Percentiles rank a stretch among this genome's conserved stretches.
These are phyloP conservation scores for Aphelinus certus DNA, from an alignment of 1,140 invertebrate species.

Conservation along the genomic window DNA sequence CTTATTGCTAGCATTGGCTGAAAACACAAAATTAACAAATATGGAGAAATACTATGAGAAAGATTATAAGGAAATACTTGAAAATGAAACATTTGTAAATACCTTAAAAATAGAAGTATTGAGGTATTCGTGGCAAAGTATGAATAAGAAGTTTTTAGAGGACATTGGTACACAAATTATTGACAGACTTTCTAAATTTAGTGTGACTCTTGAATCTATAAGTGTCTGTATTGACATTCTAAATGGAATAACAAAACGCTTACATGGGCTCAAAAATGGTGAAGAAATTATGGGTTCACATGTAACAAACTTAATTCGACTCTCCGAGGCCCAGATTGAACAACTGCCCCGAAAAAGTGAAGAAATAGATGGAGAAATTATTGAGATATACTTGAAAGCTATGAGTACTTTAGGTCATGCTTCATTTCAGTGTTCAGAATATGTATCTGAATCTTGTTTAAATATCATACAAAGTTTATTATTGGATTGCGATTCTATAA, in stretches of 20 bases:
- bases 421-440: conserved; percentile 52
- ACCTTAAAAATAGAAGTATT: conserved; percentile 56
- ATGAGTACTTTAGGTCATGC: conserved; percentile 60
- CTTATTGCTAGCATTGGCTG: conserved; percentile 54
- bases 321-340: conserved; percentile 52
- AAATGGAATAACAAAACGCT: conserved; percentile 42
- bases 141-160: conserved; percentile 48
- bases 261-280: conserved; percentile 37
- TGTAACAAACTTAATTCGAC: conserved; percentile 49
- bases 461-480: conserved; percentile 54
- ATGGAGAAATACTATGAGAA: conserved; percentile 51
- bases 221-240: conserved; percentile 57
- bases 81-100: conserved; percentile 48
- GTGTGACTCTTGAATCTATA: conserved; percentile 50
- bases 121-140: conserved; percentile 49
- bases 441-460: conserved; percentile 49
- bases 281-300: conserved; percentile 38
- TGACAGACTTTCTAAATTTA: conserved; percentile 51
- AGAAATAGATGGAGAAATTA: conserved; percentile 36
- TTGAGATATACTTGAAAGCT: conserved; percentile 49
- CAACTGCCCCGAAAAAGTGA: conserved; percentile 47
- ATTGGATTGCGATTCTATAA: conserved; percentile 53
- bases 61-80: conserved; percentile 52
- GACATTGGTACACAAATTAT: conserved; percentile 48
- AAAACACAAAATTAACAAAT: conserved; percentile 48